These are phyloP conservation scores for Metridium senile DNA, from an alignment of 92 coral and sea anemone species.

Conservation along the genomic window DNA sequence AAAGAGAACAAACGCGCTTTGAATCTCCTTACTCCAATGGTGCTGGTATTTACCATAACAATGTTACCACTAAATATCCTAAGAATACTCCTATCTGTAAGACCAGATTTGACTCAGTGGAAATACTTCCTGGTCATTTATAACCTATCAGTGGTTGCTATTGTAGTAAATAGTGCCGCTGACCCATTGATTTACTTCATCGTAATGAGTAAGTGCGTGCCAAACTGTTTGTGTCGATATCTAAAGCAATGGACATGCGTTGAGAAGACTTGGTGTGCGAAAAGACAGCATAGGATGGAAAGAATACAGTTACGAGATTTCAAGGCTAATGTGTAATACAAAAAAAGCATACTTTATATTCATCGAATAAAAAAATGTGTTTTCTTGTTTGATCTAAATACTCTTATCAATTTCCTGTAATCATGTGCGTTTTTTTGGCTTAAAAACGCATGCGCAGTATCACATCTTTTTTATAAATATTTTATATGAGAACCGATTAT, in stretches of 20 bases:
- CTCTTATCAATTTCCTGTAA: background rate
- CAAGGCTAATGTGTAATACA: background rate
- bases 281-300: conserved; percentile 6
- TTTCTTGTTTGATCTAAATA: background rate
- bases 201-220: conserved; percentile 72
- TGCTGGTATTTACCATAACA: conserved; percentile 72
- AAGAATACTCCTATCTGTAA: conserved; percentile 55
- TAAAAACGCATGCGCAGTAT: too few species aligned
- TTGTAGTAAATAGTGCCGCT: conserved; percentile 70
- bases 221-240: background rate
- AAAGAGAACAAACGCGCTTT: conserved; percentile 76
- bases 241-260: background rate
- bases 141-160: conserved; percentile 66
- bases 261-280: background rate
- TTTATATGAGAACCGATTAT: background rate
- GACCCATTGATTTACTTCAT: conserved; percentile 87
- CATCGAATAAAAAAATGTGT: background rate
- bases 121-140: conserved; percentile 61
- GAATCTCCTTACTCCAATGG: conserved; percentile 84
- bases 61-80: conserved; percentile 82
- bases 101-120: conserved; percentile 43
- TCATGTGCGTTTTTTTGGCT: too few species aligned
- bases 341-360: background rate
- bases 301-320: background rate
- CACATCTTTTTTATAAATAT: background rate